Evolutionary conservation across 2,888 invertebrate species (phyloP), one percentile per base, ranked within the genome.

Genomic region (Pantelozetes paolii): DNA sequence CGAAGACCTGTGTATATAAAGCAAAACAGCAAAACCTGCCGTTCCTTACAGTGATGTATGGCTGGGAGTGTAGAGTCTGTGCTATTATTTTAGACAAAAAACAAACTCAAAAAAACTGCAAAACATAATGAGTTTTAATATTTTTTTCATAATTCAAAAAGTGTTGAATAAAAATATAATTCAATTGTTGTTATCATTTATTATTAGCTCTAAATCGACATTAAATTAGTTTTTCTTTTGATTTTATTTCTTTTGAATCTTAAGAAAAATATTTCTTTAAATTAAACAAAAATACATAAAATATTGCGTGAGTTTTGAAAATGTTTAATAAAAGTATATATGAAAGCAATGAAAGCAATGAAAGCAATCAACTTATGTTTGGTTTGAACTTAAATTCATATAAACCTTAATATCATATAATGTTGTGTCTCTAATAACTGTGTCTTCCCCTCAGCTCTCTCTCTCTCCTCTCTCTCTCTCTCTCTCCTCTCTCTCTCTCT

Each of bases 191-290:
- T 50, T 50, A 50, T 50, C 6, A 9, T 5, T 20, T 50, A 50
- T 50, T 50, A 50, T 50, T 50, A 9, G 50, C 6, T 5, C 50
- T 50, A n/a, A 50, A 50, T 50, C 50, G 6, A 50, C 50, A 50
- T 9, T 50, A 50, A 50, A 50, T 50, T 50, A 50, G 50, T 50
- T n/a, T n/a, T n/a, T n/a, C n/a, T n/a, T n/a, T n/a, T n/a, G n/a
- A n/a, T n/a, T n/a, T n/a, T n/a, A n/a, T 15, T 50, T 50, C 18
- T 50, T 50, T 15, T 50, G 9, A 15, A 50, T 18, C 15, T 50
- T 50, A 9, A 50, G 6, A 50, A 50, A 50, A n/a, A 20, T 50
- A 50, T 20, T 9, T 50, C 11, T 18, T n/a, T 18, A 50, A 18
- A 50, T n/a, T 9, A 50, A 50, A 50, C 6, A n/a, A 6, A n/a